A percentile compares a stretch with the other conserved stretches of the same genome.
These are phyloP conservation scores for Erebia epiphron DNA, from an alignment of 2,888 invertebrate genomes.

Conservation along the genomic window DNA sequence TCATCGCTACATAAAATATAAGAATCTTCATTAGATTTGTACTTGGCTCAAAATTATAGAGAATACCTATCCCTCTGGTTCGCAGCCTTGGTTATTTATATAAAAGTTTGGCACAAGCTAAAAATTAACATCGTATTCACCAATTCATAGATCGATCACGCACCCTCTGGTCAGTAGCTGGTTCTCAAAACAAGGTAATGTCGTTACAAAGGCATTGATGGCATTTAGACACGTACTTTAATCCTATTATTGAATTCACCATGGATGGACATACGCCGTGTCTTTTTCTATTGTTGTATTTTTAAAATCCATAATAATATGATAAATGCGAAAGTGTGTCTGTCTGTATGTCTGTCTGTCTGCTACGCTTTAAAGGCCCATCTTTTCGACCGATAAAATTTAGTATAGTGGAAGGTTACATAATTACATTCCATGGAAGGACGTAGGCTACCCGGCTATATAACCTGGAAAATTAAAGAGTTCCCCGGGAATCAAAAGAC, in stretches of 20 bases:
- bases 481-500: no score
- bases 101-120: neutral
- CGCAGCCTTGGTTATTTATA: neutral
- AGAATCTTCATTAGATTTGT: no score
- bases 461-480: no score
- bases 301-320: neutral
- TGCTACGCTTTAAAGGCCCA: no score
- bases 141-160: constrained; percentile 62
- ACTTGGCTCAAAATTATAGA: no score
- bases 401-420: no score
- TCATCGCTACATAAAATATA: no score
- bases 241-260: constrained; percentile 30
- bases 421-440: no score
- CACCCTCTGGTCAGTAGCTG: constrained; percentile 33
- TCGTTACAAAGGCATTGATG: constrained; percentile 56
- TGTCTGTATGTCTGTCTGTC: no score
- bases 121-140: constrained; percentile 69
- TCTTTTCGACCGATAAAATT: no score
- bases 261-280: constrained; percentile 51
- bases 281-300: constrained; percentile 51
- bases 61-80: neutral
- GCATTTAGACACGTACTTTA: constrained; percentile 47
- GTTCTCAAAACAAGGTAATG: constrained; percentile 55
- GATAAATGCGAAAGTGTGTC: neutral
- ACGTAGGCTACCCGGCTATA: no score